Percentiles rank a stretch among this genome's conserved stretches.
Conservation (phyloP, 2,797 vertebrate species). For the Melanotaenia boesemani region DNA sequence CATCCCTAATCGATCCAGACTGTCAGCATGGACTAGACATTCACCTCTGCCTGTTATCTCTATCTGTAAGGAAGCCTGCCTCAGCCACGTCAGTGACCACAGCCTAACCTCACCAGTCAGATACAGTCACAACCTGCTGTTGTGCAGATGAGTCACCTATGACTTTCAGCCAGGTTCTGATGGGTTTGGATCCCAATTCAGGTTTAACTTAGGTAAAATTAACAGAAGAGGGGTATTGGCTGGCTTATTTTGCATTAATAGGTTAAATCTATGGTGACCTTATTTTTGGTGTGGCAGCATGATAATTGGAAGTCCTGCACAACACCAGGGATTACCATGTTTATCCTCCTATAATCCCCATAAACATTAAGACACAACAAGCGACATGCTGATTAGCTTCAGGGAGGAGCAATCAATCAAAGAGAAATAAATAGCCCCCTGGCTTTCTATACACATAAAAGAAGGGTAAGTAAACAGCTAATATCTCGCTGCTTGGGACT, state of each 20-base stretch:
- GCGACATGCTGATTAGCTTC: conserved; percentile 81
- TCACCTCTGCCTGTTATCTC: conserved; percentile 84
- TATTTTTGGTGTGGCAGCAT: conserved; percentile 74
- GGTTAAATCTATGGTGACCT: conserved; percentile 79
- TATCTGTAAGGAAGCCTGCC: conserved; percentile 77
- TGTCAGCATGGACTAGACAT: conserved; percentile 87
- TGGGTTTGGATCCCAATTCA: conserved; percentile 37
- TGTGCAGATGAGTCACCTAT: conserved; percentile 53
- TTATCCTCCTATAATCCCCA: conserved; percentile 83
- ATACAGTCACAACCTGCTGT: conserved; percentile 76
- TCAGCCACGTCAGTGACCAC: conserved; percentile 81
- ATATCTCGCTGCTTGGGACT: conserved; percentile 47
- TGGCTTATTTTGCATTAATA: conserved; percentile 78
- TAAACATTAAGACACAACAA: conserved; percentile 82
- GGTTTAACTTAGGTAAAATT: conserved; percentile 64
- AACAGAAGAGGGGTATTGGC: conserved; percentile 56
- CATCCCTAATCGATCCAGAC: conserved; percentile 83
- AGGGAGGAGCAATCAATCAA: conserved; percentile 81
- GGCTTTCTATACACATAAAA: conserved; percentile 65
- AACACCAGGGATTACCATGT: conserved; percentile 78
- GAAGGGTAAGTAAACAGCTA: conserved; percentile 61
- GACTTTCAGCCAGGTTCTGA: conserved; percentile 22
- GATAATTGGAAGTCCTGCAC: conserved; percentile 81
- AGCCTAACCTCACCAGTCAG: conserved; percentile 81
- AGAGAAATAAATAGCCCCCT: conserved; percentile 70